Base-by-base conservation (phyloP, 2,797 vertebrate species). In the Pangasius sanitwongsei region DNA sequence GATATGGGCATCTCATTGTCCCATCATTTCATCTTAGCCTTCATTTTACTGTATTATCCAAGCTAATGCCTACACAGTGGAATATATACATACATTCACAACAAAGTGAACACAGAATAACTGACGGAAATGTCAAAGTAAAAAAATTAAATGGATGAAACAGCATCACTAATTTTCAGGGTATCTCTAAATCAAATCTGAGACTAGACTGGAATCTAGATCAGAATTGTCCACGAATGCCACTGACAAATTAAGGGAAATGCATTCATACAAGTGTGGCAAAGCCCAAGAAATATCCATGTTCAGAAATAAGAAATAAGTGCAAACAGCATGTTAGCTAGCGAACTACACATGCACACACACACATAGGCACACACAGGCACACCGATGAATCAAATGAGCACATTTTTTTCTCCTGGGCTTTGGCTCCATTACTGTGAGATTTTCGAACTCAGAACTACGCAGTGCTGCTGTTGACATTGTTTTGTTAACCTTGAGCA, bases 401-500 rank as follows among this genome's bases (percentile, higher is more conserved):
- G 55, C n/a, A 74, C 80, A 75, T 85, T 20, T 44, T 57, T 65
- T 53, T 90, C 89, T 88, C 85, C 63, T 28, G 72, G 72, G 67
- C 74, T 53, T 86, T 75, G 77, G 80, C 90, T 89, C 80, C 61
- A 90, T 91, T 85, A 90, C 87, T 92, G 90, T 90, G 87, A 87
- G 74, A 87, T 89, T 90, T 92, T 92, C 34, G 86, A 87, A 92
- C 70, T 91, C 89, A 91, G 78, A 41, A 91, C 80, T 87, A 86
- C 28, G 67, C 55, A 65, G 86, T 90, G 63, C 63, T 90, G 75
- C 89, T 85, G 70, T 87, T 93, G 72, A 75, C 89, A 92, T 90
- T 92, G 91, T 87, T 90, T 87, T 83, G 87, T 89, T 89, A 92
- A 93, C 93, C 89, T 88, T 91, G 85, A 92, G 91, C 89, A 92